Conservation (phyloP, 2,113 vertebrate genomes). For the Malurus cyaneus region DNA sequence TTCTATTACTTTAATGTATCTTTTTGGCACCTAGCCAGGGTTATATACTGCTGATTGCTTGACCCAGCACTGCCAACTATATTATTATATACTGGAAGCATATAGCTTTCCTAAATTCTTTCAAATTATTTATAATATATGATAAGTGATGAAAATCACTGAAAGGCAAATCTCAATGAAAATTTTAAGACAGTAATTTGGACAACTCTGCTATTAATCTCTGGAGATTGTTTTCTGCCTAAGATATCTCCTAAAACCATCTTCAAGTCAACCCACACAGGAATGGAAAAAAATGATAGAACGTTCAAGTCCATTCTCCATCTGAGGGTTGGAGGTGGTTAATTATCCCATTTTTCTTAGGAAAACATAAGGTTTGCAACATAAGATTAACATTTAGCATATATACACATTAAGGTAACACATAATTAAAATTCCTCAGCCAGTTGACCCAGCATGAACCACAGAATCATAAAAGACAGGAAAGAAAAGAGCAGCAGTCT, state of each 20-base stretch:
- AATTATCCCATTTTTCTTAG: not conserved
- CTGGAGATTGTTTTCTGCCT: not conserved
- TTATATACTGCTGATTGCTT: conserved; percentile 54
- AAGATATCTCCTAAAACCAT: not conserved
- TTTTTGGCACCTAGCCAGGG: conserved; percentile 14
- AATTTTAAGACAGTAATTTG: not conserved
- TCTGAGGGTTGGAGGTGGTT: not conserved
- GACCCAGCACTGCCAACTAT: conserved; percentile 7
- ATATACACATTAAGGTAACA: not conserved
- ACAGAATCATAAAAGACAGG: not conserved
- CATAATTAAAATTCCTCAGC: not conserved
- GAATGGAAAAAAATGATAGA: not conserved
- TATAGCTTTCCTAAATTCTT: conserved; percentile 18
- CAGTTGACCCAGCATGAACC: not conserved
- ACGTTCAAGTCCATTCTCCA: not conserved
- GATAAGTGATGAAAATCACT: not conserved
- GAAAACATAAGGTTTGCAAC: not conserved
- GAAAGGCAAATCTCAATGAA: not conserved
- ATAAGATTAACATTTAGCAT: not conserved
- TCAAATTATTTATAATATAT: not conserved
- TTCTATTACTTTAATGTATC: conserved; percentile 47
- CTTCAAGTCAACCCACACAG: not conserved
- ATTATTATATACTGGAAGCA: conserved; percentile 41
- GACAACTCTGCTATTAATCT: not conserved
- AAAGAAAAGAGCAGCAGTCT: not conserved